Base-by-base conservation (phyloP, 2,888 invertebrate species). In the Amphipoea lucens region DNA sequence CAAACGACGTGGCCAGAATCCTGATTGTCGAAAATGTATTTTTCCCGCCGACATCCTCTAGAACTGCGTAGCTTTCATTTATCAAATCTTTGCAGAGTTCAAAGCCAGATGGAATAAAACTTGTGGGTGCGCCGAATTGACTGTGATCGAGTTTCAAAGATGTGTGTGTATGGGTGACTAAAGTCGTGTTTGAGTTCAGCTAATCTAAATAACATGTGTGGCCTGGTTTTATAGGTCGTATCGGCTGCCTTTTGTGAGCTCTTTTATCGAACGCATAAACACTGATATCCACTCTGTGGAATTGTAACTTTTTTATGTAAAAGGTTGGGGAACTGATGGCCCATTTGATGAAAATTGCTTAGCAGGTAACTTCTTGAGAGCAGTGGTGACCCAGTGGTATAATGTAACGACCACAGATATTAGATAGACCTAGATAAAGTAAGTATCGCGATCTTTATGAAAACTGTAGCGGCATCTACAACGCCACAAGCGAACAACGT, bases 11-110 rank as follows among this genome's bases (percentile, higher is more conserved):
- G 88, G 60, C 74, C 36, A 79, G 87, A 89, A 83, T 89, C 29
- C 45, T 82, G 84, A 88, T 87, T 83, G 78, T 79, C 11, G 29
- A 75, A 83, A 84, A 89, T 84, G 74, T 88, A 87, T 85, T 89
- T 88, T 89, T 83, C 78, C 67, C 79, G 73, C 75, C 36, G 42
- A 82, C 74, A 71, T 73, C 74, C 71, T 74, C 29, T 40, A 62
- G 76, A 60, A 69, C 73, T 70, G 73, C 73, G 79, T 78, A 65
- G 83, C 45, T 76, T 85, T 79, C 85, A 78, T 87, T 85, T 88
- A 78, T 88, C 76, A 81, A 87, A 88, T 83, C 79, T 82, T 75
- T 72, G 84, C 57, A 48, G 42, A 75, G 65, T 76, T 86, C 68
- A 74, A 72, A 76, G 42, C 57, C 69, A 63, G 72, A 83, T 83